phyloP scores from a whole-genome alignment of 2,113 vertebrate genomes.

The Vulpes lagopus region DNA sequence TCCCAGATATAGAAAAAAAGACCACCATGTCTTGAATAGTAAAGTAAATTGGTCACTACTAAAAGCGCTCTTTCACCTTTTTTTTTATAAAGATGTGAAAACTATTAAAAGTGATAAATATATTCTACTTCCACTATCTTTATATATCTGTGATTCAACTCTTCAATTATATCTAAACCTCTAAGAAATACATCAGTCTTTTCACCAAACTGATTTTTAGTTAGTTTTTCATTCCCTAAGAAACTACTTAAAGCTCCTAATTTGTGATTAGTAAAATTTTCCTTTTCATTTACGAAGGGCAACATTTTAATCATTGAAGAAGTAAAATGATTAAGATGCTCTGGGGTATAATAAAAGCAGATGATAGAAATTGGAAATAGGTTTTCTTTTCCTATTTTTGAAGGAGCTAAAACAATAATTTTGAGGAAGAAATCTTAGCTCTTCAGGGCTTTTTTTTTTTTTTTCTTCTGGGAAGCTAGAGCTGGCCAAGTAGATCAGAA shows the following conservation, averaged over 20 bases:
- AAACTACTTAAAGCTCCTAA: slow-evolving; percentile 47
- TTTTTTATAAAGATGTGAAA: neutral
- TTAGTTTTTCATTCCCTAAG: slow-evolving; percentile 9
- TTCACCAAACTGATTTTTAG: slow-evolving; percentile 45
- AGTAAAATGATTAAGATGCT: slow-evolving; percentile 7
- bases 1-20: neutral
- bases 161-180: neutral
- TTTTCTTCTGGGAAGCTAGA: neutral
- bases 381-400: slow-evolving; percentile 13
- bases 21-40: neutral
- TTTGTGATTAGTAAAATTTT: slow-evolving; percentile 52
- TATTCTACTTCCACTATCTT: neutral
- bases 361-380: slow-evolving; percentile 28
- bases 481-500: neutral
- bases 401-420: slow-evolving; percentile 47
- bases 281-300: neutral
- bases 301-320: slow-evolving; percentile 64
- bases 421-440: neutral
- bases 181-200: slow-evolving; percentile 45
- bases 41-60: neutral
- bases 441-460: neutral
- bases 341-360: slow-evolving; percentile 41
- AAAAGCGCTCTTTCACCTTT: neutral
- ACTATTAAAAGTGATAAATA: neutral
- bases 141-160: neutral